phyloP scores from a whole-genome alignment of 2,113 vertebrate species.

The Vombatus ursinus region DNA sequence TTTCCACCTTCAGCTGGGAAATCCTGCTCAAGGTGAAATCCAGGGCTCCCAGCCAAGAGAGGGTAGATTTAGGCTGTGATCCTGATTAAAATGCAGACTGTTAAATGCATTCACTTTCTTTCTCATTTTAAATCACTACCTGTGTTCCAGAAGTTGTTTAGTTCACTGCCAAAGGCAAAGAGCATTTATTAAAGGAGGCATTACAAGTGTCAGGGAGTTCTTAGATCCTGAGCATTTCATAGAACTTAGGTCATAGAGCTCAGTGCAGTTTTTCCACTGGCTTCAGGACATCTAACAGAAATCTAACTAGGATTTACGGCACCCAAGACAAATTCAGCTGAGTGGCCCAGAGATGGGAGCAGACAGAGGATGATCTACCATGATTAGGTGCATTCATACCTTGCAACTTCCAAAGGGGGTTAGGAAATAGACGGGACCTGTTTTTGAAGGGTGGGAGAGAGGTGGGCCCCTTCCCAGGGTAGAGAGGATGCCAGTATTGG shows the following conservation, averaged over 20 bases:
- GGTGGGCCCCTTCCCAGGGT: too few relatives aligned
- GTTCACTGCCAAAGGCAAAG: constrained; percentile 5
- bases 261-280: not conserved
- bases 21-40: not conserved
- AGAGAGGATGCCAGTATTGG: too few relatives aligned
- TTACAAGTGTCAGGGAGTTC: constrained; percentile 3
- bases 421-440: not conserved
- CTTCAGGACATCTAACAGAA: not conserved
- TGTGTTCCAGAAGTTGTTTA: not conserved
- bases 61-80: not conserved
- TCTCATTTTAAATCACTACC: constrained; percentile 1
- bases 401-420: not conserved
- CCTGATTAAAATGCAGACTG: not conserved
- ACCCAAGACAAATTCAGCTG: not conserved
- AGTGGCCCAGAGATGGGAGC: not conserved
- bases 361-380: not conserved
- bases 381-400: not conserved
- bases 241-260: not conserved
- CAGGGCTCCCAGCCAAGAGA: not conserved
- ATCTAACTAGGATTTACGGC: not conserved
- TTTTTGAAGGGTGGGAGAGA: not conserved
- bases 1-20: not conserved
- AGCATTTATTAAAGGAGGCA: constrained; percentile 19
- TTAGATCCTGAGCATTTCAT: not conserved
- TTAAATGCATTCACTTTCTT: not conserved